These are phyloP conservation scores for Protophormia terraenovae DNA, from an alignment of 2,888 invertebrate species.

Conservation along the genomic window DNA sequence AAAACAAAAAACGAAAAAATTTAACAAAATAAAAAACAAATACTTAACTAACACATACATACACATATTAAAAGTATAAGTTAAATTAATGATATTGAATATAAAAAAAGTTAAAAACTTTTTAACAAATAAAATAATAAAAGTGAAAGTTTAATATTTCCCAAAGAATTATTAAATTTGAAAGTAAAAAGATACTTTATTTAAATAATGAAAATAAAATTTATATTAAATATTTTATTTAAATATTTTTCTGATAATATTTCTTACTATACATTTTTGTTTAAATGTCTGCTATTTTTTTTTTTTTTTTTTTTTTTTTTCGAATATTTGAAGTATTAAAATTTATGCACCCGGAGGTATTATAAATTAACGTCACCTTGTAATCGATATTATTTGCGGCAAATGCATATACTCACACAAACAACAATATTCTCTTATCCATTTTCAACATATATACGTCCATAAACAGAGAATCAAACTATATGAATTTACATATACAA, in stretches of 20 bases:
- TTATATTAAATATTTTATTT: conserved; percentile 16
- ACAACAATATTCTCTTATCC: background rate
- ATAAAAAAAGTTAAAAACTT: background rate
- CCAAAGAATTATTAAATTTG: conserved; percentile 16
- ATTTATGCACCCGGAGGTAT: conserved; percentile 65
- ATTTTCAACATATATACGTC: background rate
- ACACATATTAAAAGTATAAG: background rate
- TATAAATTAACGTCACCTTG: conserved; percentile 66
- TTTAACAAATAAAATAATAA: background rate
- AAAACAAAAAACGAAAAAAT: background rate
- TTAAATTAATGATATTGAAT: conserved; percentile 30
- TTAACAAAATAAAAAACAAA: background rate
- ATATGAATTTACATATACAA: background rate
- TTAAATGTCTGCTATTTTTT: conserved; percentile 12
- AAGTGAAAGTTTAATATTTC: conserved; percentile 1
- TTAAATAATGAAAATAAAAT: background rate
- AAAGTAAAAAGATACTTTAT: background rate
- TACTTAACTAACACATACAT: background rate
- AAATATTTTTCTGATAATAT: background rate
- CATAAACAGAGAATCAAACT: background rate
- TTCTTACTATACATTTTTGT: background rate
- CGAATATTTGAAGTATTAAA: conserved; percentile 40
- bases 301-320: background rate
- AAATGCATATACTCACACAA: conserved; percentile 5
- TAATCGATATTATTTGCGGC: conserved; percentile 66